phyloP scores from a whole-genome alignment of 1,140 invertebrate genomes.

The Drepana arcuata region DNA sequence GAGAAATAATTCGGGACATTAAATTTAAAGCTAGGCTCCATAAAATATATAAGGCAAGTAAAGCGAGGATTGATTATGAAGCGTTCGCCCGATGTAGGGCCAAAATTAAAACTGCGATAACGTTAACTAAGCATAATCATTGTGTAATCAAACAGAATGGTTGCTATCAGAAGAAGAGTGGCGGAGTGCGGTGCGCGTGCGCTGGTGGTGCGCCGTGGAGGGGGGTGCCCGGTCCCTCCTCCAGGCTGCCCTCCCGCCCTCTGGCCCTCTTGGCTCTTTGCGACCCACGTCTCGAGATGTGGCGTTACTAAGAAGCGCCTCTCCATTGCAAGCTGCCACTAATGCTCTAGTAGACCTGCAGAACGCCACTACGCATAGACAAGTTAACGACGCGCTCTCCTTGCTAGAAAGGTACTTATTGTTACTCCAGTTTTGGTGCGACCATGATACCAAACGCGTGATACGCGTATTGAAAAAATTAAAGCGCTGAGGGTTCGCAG shows the following conservation, averaged over 20 bases:
- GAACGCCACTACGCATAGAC: slow-evolving; percentile 74
- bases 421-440: no score
- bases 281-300: slow-evolving; percentile 66
- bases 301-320: slow-evolving; percentile 55
- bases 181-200: slow-evolving; percentile 59
- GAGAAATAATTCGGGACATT: slow-evolving; percentile 10
- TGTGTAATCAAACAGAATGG: no score
- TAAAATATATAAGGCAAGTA: background rate
- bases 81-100: background rate
- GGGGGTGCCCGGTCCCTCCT: slow-evolving; percentile 45
- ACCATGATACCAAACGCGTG: no score
- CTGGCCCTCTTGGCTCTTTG: slow-evolving; percentile 36
- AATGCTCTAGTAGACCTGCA: slow-evolving; percentile 73
- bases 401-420: slow-evolving; percentile 71
- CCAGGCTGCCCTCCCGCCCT: slow-evolving; percentile 19
- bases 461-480: no score
- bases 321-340: slow-evolving; percentile 61
- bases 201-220: slow-evolving; percentile 71
- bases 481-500: no score
- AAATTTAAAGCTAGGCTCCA: slow-evolving; percentile 2
- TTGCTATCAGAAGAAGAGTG: slow-evolving; percentile 46
- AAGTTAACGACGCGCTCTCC: slow-evolving; percentile 69
- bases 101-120: background rate
- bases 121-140: no score
- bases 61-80: background rate